Conservation (phyloP, 2,797 vertebrate species). For the Myoxocephalus aenaeus region DNA sequence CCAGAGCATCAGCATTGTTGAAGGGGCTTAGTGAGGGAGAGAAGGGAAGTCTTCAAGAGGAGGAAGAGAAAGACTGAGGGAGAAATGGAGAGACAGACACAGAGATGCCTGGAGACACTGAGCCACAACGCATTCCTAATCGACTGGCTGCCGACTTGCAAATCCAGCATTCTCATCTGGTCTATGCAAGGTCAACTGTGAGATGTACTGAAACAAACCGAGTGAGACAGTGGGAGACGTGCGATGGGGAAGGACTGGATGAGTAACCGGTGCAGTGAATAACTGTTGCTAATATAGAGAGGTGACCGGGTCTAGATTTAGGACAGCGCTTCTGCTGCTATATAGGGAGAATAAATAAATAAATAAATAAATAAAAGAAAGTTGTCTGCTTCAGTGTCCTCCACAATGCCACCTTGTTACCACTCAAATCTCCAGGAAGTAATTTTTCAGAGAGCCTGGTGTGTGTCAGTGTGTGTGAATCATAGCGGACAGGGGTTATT, state of each 20-base stretch:
- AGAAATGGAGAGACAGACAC: constrained; percentile 52
- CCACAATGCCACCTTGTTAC: constrained; percentile 65
- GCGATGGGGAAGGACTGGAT: constrained; percentile 38
- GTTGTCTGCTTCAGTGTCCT: constrained; percentile 60
- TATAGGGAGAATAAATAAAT: constrained; percentile 50
- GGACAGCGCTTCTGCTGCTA: constrained; percentile 51
- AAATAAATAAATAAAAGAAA: constrained; percentile 51
- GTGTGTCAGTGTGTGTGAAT: constrained; percentile 49
- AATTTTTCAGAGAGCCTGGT: constrained; percentile 63
- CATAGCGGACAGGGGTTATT: constrained; percentile 64
- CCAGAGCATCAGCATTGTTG: constrained; percentile 63
- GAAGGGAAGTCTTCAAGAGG: constrained; percentile 50
- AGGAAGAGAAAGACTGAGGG: constrained; percentile 34
- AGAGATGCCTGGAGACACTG: constrained; percentile 62
- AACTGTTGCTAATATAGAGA: constrained; percentile 50
- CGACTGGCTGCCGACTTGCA: constrained; percentile 69
- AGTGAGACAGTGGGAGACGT: constrained; percentile 48
- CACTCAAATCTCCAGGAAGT: constrained; percentile 67
- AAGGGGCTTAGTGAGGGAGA: constrained; percentile 62
- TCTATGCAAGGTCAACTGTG: constrained; percentile 63
- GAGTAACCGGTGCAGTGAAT: constrained; percentile 59
- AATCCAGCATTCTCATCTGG: constrained; percentile 66
- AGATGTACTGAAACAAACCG: constrained; percentile 63
- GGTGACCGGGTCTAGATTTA: constrained; percentile 53
- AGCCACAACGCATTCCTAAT: constrained; percentile 68